These are phyloP conservation scores for Myotis davidii DNA, from an alignment of 2,113 vertebrate species.

Conservation along the genomic window DNA sequence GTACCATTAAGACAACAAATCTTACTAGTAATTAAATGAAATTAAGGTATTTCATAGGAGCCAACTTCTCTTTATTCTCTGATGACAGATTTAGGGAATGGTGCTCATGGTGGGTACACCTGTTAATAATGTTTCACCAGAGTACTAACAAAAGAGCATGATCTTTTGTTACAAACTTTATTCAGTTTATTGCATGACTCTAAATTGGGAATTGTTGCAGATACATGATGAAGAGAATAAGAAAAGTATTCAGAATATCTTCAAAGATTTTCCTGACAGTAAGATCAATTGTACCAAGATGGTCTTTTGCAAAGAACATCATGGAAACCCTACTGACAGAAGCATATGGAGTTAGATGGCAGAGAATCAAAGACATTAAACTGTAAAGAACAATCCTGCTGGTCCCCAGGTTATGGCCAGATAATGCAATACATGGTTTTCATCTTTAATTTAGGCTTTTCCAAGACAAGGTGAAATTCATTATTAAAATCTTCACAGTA, in stretches of 20 bases:
- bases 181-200: neutral
- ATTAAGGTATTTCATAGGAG: neutral
- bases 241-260: slow-evolving; percentile 32
- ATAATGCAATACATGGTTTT: slow-evolving; percentile 62
- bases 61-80: neutral
- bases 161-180: neutral
- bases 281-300: slow-evolving; percentile 24
- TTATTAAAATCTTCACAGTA: slow-evolving; percentile 60
- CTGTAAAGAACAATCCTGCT: slow-evolving; percentile 19
- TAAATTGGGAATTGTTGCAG: neutral
- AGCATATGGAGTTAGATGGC: neutral
- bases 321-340: neutral
- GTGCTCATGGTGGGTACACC: neutral
- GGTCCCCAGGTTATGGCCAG: neutral
- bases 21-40: neutral
- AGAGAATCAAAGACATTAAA: slow-evolving; percentile 59
- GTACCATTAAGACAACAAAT: neutral
- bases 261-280: slow-evolving; percentile 24
- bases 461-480: slow-evolving; percentile 50
- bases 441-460: slow-evolving; percentile 49
- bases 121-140: neutral
- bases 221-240: neutral
- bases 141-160: neutral
- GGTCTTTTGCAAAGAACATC: slow-evolving; percentile 35
- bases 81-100: neutral